Evolutionary conservation across 2,888 invertebrate species (phyloP).

Genomic region (Eilema depressum): DNA sequence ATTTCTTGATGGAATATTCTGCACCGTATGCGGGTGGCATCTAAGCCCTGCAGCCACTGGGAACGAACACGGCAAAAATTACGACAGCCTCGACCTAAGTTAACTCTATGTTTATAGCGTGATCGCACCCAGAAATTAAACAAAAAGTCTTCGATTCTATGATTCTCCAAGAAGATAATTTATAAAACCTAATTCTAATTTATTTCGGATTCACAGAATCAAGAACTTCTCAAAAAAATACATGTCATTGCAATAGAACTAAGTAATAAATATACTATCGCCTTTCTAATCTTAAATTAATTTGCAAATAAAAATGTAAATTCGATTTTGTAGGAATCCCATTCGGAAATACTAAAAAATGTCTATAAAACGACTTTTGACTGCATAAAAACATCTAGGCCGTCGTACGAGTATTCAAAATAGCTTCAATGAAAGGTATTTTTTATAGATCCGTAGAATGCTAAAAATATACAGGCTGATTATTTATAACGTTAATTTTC

Average conservation of each 20-base stretch:
- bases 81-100: no score
- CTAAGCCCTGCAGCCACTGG: no score
- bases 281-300: background rate
- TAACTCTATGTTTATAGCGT: no score
- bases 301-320: conserved; percentile 4
- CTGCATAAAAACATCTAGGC: conserved; percentile 7
- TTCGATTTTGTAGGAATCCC: background rate
- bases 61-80: no score
- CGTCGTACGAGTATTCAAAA: background rate
- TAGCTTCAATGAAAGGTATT: background rate
- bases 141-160: background rate
- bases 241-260: background rate
- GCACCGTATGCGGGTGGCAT: no score
- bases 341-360: background rate
- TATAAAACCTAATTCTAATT: background rate
- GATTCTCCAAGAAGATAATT: background rate
- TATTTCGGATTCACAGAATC: background rate
- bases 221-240: background rate
- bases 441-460: background rate
- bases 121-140: background rate
- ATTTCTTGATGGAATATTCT: no score
- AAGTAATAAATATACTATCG: background rate
- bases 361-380: background rate
- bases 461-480: background rate
- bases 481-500: background rate